Percentiles rank a stretch among this genome's conserved stretches.
These are phyloP conservation scores for Conus canariensis DNA, from an alignment of 2,888 invertebrate species.

Conservation along the genomic window DNA sequence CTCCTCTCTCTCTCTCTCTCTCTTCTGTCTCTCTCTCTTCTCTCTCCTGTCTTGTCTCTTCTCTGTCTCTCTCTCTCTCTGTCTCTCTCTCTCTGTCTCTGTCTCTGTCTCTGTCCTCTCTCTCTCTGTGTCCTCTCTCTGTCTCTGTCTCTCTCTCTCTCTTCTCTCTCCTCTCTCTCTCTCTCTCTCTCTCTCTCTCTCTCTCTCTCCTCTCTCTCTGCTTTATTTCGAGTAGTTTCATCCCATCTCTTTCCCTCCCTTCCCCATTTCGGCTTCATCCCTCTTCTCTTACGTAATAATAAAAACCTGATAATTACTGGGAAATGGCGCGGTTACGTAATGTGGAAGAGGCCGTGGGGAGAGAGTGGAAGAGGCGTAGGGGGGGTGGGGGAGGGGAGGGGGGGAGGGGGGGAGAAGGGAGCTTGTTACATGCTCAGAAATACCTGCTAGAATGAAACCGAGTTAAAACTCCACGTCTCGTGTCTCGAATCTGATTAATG, in stretches of 20 bases:
- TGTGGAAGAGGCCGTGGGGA: no score
- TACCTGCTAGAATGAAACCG: no score
- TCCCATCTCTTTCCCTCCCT: background rate
- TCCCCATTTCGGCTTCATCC: background rate
- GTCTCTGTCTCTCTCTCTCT: background rate
- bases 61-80: background rate
- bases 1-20: background rate
- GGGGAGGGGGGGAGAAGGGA: no score
- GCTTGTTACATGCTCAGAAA: no score
- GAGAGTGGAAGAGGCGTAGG: no score
- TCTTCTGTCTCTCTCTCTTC: background rate
- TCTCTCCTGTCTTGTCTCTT: background rate
- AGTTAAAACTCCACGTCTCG: no score
- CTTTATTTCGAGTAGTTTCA: background rate
- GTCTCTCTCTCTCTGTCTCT: background rate
- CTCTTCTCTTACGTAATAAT: no score
- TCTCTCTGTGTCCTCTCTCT: background rate
- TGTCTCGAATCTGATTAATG: no score
- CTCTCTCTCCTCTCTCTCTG: background rate
- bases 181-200: background rate
- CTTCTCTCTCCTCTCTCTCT: background rate
- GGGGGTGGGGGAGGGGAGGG: no score
- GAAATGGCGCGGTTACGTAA: background rate
- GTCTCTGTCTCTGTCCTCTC: background rate
- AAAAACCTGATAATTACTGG: background rate